Base-by-base conservation (phyloP, 2,797 vertebrate species). In the Otus scops region DNA sequence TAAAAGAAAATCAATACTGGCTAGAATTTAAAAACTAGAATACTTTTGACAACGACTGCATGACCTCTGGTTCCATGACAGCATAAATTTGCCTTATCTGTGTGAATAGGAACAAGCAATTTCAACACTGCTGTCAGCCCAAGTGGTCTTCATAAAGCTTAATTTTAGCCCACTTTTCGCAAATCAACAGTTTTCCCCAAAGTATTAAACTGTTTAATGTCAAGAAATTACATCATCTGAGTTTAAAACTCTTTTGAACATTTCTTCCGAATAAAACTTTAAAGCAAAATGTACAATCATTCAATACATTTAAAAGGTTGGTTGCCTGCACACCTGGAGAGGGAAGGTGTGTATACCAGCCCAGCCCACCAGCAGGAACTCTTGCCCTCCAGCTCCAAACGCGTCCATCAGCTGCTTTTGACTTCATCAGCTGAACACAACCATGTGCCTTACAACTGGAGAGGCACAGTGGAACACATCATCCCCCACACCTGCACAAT, bases 131-230 rank as follows among this genome's bases (percentile, higher is more conserved):
- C 36, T 80, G 28, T 61, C 43, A 68, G 41, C 18, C 28, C 21
- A 85, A 59, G 23, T 1, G 3, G 27, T 48, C 51, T 68, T 74
- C 43, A 64, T 47, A 54, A 61, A 68, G 38, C 18, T 88, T 79
- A 76, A 69, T 34, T 54, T 47, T 26, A 69, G 38, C n/a, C 39
- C 26, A 50, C 30, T 63, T 88, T 24, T 77, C 36, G 67, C 6
- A 73, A 82, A 86, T 65, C 43, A 79, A 39, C 21, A 57, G 28
- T 43, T 32, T 61, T 41, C 47, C 28, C 10, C 36, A 71, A 54
- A 2, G 7, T 10, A 64, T 39, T 48, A 71, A 81, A 88, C 0
- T 1, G 13, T 13, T 67, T 79, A 38, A 54, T 0, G 1, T 24
- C 53, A 87, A 81, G 27, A 75, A 56, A 68, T 82, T 12, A 48